These are phyloP conservation scores for Phataginus tetradactyla DNA, from an alignment of 2,797 vertebrate genomes.

Conservation along the genomic window DNA sequence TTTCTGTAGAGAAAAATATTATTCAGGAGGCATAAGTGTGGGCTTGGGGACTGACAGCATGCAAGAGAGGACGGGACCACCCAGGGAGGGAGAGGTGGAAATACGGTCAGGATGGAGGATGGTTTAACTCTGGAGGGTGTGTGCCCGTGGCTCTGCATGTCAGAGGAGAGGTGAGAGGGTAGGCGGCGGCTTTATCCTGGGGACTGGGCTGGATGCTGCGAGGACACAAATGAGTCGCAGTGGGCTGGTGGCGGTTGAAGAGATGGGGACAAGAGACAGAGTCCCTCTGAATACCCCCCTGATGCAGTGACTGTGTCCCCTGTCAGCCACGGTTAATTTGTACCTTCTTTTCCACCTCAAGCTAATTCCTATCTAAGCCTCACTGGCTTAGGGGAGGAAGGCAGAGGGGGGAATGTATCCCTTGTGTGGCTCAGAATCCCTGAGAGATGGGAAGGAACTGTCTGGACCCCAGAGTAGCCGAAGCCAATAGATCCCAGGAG, in stretches of 20 bases:
- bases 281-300: background rate
- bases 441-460: background rate
- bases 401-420: background rate
- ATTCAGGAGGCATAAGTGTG: background rate
- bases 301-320: background rate
- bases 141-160: accelerated
- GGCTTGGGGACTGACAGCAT: background rate
- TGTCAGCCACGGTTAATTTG: background rate
- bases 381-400: background rate
- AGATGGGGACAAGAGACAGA: background rate
- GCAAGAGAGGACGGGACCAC: background rate
- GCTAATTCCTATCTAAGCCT: background rate
- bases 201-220: background rate
- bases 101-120: background rate
- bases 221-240: background rate
- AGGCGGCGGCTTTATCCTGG: background rate
- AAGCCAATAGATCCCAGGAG: background rate
- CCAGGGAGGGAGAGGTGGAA: background rate
- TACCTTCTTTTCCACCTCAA: background rate
- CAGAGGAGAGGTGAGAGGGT: background rate
- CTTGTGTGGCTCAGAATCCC: background rate
- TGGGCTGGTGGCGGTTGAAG: background rate
- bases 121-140: background rate
- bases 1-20: background rate
- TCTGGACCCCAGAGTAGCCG: too few relatives aligned